These are phyloP conservation scores for Ophonus ardosiacus DNA, from an alignment of 2,888 invertebrate genomes.

Conservation along the genomic window DNA sequence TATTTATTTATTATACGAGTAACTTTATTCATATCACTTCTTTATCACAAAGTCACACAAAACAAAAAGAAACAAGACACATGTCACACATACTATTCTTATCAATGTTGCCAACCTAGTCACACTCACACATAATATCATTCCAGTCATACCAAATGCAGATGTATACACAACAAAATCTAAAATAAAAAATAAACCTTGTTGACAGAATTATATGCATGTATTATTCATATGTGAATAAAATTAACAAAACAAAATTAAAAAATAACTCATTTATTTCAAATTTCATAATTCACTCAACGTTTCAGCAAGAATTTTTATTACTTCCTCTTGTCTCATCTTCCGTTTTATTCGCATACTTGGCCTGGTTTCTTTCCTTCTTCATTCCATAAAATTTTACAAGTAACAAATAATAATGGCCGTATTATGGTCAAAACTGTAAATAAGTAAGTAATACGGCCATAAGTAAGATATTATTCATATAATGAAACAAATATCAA, in stretches of 20 bases:
- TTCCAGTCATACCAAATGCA: neutral
- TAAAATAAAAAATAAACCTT: neutral
- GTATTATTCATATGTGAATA: neutral
- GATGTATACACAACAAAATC: neutral
- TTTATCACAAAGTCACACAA: no score
- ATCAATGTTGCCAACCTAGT: neutral
- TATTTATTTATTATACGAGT: neutral
- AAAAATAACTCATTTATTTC: neutral
- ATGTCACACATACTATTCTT: neutral
- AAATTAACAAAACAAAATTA: neutral
- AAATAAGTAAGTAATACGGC: no score
- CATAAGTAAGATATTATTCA: no score
- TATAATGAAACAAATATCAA: no score
- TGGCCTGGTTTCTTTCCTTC: neutral
- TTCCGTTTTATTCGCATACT: neutral
- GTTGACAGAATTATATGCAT: no score
- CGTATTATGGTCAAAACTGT: no score
- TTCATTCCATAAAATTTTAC: neutral
- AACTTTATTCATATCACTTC: neutral
- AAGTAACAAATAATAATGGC: neutral
- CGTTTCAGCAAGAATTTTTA: neutral
- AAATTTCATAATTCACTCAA: neutral
- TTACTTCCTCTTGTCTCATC: neutral
- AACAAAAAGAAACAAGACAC: neutral
- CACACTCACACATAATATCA: neutral